phyloP scores from a whole-genome alignment of 2,888 invertebrate genomes.

The Lymantria monacha region DNA sequence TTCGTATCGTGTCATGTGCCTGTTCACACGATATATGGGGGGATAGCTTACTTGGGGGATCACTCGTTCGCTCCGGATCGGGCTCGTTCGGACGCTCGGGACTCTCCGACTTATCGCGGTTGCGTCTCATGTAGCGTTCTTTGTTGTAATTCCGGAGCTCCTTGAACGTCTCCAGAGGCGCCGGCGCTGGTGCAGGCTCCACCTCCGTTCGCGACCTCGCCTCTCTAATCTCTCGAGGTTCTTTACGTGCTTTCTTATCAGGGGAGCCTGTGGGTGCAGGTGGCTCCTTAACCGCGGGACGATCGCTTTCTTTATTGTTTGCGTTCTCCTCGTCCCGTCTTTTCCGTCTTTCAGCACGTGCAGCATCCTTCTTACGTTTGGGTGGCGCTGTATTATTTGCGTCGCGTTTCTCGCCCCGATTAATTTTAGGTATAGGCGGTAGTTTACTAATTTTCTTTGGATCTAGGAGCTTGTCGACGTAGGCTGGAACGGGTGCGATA shows the following conservation, averaged over 20 bases:
- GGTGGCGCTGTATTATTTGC: slow-evolving; percentile 33
- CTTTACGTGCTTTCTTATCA: slow-evolving; percentile 23
- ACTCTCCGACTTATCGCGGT: slow-evolving; percentile 83
- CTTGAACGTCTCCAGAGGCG: slow-evolving; percentile 71
- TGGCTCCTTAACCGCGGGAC: slow-evolving; percentile 22
- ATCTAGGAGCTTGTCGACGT: slow-evolving; percentile 50
- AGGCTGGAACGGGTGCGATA: slow-evolving; percentile 29
- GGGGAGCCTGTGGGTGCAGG: slow-evolving; percentile 33
- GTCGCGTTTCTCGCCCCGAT: slow-evolving; percentile 20
- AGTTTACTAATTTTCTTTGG: slow-evolving; percentile 59
- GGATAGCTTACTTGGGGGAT: slow-evolving; percentile 77
- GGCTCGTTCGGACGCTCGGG: slow-evolving; percentile 54
- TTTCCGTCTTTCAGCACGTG: slow-evolving; percentile 21
- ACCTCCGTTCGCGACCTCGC: slow-evolving; percentile 19
- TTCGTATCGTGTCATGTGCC: slow-evolving; percentile 16
- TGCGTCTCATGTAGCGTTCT: slow-evolving; percentile 85
- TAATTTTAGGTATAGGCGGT: slow-evolving; percentile 70
- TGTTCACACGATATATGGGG: slow-evolving; percentile 27
- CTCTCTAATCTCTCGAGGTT: slow-evolving; percentile 1
- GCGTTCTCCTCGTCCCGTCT: slow-evolving; percentile 4
- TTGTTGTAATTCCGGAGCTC: slow-evolving; percentile 81
- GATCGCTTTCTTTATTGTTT: slow-evolving; percentile 11
- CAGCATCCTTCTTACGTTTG: slow-evolving; percentile 21
- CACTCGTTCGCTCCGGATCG: slow-evolving; percentile 14
- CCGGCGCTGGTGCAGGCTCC: slow-evolving; percentile 27